Evolutionary conservation across 2,113 vertebrate species (phyloP), one percentile per base, ranked within the genome.

Genomic region (Greenwoodochromis staneri): DNA sequence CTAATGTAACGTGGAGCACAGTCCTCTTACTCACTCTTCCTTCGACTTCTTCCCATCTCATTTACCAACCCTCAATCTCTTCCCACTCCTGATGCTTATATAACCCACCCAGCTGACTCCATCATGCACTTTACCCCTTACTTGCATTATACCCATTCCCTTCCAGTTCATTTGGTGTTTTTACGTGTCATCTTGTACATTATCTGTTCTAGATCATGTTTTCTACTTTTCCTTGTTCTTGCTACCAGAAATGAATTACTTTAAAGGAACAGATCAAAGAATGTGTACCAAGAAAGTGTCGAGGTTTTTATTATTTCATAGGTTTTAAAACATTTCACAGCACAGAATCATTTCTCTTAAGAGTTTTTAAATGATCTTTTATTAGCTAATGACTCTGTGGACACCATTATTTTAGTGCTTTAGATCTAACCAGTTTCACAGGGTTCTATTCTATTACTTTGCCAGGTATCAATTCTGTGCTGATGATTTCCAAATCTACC

Each of bases 1-100:
- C 85, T 93, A 92, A 93, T 90, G 91, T 89, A 73, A 91, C 53
- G 8, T 82, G 81, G 55, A 91, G 83, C 84, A 87, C 66, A 49
- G 82, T 78, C 8, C 9, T 59, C 86, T 89, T 80, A 10, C 69
- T 76, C 78, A 17, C 45, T 57, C 83, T 17, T 47, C n/a, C 66
- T 7, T 59, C 47, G 14, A 8, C 73, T 31, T 14, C 54, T 16
- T 69, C 42, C 9, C 8, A 86, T 87, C 84, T 86, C 57, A 82
- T 73, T 82, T 47, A 83, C 83, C 80, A 61, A 86, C 81, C 24
- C 1, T 84, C 8, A 49, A 49, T 86, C 47, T 57, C 34, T 53
- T 81, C 17, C 61, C 80, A 78, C 34, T 10, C 66, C 42, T 45
- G 8, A 21, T 11, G 3, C 31, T 66, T 24, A 17, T 16, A 73